phyloP scores from a whole-genome alignment of 2,797 vertebrate genomes.

The Pipistrellus pygmaeus region DNA sequence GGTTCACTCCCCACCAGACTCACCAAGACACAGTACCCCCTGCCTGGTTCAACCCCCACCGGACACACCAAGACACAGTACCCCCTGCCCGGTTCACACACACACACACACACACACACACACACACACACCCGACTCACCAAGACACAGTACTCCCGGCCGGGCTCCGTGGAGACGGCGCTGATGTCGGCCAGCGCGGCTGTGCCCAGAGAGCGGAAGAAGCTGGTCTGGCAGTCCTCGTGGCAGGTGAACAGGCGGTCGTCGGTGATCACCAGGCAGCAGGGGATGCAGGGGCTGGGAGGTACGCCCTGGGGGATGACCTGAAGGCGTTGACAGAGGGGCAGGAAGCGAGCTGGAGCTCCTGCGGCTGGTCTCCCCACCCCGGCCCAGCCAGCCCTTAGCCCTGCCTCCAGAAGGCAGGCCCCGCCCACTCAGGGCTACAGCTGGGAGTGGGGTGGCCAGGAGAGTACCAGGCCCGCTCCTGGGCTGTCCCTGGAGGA shows the following conservation, averaged over 20 bases:
- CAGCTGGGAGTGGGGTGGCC: background rate
- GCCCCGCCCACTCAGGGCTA: background rate
- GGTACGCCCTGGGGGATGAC: conserved; percentile 94
- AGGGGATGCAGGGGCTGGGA: conserved; percentile 95
- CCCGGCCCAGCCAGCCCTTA: background rate
- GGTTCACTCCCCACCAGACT: too few species aligned
- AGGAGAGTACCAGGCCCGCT: background rate
- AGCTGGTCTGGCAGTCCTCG: conserved; percentile 98
- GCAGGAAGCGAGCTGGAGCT: background rate
- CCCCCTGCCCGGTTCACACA: too few species aligned
- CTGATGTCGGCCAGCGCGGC: conserved; percentile 90
- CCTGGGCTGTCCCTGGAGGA: background rate
- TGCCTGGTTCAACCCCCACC: too few species aligned
- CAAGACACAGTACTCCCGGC: conserved; percentile 95
- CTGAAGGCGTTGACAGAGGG: conserved; percentile 81
- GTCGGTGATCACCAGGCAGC: conserved; percentile 96
- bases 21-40: too few species aligned
- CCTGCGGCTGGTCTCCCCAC: background rate
- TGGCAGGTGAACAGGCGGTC: conserved; percentile 95
- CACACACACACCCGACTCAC: conserved; percentile 86
- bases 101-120: too few species aligned
- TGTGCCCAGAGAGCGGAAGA: conserved; percentile 95
- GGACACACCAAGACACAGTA: too few species aligned
- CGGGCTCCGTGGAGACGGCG: conserved; percentile 87
- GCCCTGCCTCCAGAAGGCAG: background rate